Evolutionary conservation across 2,888 invertebrate species (phyloP), one percentile per base, ranked within the genome.

Genomic region (Cistogaster globosa): DNA sequence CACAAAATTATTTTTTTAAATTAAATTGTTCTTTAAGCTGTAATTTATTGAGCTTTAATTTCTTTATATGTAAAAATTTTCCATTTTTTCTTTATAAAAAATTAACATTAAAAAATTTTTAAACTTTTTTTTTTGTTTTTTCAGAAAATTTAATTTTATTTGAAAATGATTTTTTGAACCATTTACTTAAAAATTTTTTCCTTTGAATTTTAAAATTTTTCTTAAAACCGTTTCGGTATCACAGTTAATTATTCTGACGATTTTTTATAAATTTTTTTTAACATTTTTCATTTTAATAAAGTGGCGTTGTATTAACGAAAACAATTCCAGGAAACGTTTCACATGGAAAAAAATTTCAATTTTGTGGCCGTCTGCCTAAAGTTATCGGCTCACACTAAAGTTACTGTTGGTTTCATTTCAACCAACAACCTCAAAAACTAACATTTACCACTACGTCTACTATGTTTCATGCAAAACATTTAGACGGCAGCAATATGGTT

Each of bases 301-400:
- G 32, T 32, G 45, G 7, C 62, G 48, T 36, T 75, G 48, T 38
- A 32, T 77, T 36, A 68, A 51, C 63, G 71, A 71, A 65, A 72
- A 22, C 18, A 20, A 53, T 53, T 14, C 22, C 1, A 38, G 26
- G 45, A 60, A 75, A 69, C 38, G 60, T 51, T 71, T 51, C n/a
- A 22, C 32, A 38, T 58, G 11, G n/a, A 62, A 55, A 78, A 72
- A 74, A 77, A 86, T 87, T 88, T 77, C 87, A 88, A 89, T 75
- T 80, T 91, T 91, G 92, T 92, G 93, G 92, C 92, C 93, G 92
- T 92, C 91, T 92, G 90, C 91, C 90, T 90, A 92, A 92, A 92
- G 92, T 91, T 92, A 92, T 92, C 93, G 92, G 92, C 92, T 90
- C 92, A 92, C 92, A 92, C 92, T 92, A 89, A 92, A 92, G 90